Conservation (phyloP, 2,113 vertebrate genomes). For the Platysteira castanea region DNA sequence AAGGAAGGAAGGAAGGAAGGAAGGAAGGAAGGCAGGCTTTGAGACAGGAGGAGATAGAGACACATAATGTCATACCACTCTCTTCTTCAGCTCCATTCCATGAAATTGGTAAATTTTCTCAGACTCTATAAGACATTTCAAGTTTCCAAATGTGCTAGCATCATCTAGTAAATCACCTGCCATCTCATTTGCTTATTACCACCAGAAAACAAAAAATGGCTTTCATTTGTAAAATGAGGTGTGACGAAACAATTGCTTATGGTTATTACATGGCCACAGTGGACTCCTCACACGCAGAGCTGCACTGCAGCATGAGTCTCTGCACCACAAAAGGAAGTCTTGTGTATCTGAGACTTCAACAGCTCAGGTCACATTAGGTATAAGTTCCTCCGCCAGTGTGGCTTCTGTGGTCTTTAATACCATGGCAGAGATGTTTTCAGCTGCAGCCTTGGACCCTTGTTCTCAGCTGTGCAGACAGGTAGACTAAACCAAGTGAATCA, state of each 20-base stretch:
- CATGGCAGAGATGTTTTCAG: not conserved
- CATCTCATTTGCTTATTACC: not conserved
- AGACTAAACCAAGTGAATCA: not conserved
- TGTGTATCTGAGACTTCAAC: not conserved
- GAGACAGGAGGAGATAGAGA: not conserved
- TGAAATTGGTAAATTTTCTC: not conserved
- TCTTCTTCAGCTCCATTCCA: not conserved
- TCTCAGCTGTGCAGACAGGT: not conserved
- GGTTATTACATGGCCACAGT: not conserved
- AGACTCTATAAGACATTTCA: not conserved
- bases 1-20: not conserved
- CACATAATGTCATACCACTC: not conserved
- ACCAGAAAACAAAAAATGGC: not conserved
- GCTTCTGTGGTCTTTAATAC: not conserved
- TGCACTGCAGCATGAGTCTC: not conserved
- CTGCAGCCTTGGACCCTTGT: not conserved
- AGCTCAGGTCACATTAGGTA: not conserved
- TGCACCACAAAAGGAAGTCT: not conserved
- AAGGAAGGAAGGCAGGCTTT: not conserved
- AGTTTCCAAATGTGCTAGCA: not conserved
- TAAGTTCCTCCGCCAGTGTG: not conserved
- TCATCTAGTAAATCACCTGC: not conserved
- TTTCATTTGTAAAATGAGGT: not conserved
- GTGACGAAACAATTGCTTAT: not conserved
- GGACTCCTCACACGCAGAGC: not conserved